A percentile compares a stretch with the other conserved stretches of the same genome.
Evolutionary conservation across 2,797 vertebrate species (phyloP).

Genomic region (Poecilia gillii): DNA sequence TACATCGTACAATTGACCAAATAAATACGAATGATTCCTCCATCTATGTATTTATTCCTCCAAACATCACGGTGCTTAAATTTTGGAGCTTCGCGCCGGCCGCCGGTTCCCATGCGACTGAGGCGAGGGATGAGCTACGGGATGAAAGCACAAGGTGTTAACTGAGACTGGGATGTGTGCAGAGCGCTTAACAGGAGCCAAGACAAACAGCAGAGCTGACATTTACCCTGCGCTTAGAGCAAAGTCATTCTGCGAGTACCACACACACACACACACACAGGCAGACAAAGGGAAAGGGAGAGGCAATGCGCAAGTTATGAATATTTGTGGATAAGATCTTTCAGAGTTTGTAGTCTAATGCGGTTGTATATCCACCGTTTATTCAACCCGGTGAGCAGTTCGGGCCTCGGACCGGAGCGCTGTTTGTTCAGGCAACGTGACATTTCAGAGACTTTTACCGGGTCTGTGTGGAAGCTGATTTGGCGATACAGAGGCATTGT

Average conservation of each 20-base stretch:
- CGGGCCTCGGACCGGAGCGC: neutral
- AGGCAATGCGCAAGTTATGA: constrained; percentile 35
- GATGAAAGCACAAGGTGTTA: constrained; percentile 44
- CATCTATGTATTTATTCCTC: no score
- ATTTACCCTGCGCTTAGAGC: constrained; percentile 57
- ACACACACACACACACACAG: constrained; percentile 7
- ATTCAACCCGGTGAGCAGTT: neutral
- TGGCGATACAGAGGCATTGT: constrained; percentile 3
- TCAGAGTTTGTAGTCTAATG: constrained; percentile 20
- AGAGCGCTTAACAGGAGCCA: constrained; percentile 46
- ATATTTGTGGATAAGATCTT: constrained; percentile 39
- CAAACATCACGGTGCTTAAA: neutral
- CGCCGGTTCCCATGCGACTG: constrained; percentile 25
- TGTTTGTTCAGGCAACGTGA: constrained; percentile 42
- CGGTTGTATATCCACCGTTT: constrained; percentile 25
- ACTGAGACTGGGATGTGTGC: constrained; percentile 36
- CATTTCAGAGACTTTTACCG: constrained; percentile 36
- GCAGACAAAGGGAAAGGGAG: constrained; percentile 44
- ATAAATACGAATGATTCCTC: neutral
- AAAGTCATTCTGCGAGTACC: constrained; percentile 15
- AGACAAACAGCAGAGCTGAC: constrained; percentile 64
- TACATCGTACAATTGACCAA: neutral
- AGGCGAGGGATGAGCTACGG: constrained; percentile 40
- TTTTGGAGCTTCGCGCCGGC: neutral
- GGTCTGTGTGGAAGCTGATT: constrained; percentile 23